A percentile compares a stretch with the other conserved stretches of the same genome.
Conservation (phyloP, 2,888 invertebrate species). For the Agrotis segetum region DNA sequence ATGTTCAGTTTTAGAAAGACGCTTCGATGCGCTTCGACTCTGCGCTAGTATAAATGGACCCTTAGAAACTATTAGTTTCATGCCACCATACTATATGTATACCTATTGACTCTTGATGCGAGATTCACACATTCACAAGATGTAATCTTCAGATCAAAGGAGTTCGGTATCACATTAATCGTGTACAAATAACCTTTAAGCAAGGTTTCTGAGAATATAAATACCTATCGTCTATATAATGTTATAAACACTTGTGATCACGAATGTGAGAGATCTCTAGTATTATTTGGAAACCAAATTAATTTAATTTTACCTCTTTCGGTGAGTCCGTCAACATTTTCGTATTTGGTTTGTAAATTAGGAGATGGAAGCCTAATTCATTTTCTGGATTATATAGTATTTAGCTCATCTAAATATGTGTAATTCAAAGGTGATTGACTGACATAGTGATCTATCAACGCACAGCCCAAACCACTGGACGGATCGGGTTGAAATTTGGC, state of each 20-base stretch:
- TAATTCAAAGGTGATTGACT: too few relatives aligned
- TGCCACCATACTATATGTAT: neutral
- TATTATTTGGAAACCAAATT: conserved; percentile 1
- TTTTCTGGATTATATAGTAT: too few relatives aligned
- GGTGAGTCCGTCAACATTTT: neutral
- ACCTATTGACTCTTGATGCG: conserved; percentile 9
- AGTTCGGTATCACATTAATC: conserved; percentile 39
- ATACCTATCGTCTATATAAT: conserved; percentile 16
- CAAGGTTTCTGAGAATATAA: conserved; percentile 38
- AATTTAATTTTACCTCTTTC: neutral
- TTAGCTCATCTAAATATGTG: too few relatives aligned
- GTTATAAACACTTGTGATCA: conserved; percentile 4
- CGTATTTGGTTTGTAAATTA: too few relatives aligned
- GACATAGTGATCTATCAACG: too few relatives aligned
- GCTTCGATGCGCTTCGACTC: too few relatives aligned
- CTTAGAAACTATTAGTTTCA: neutral
- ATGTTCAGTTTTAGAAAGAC: too few relatives aligned
- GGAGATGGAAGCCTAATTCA: too few relatives aligned
- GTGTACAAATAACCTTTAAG: conserved; percentile 54
- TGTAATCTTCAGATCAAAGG: conserved; percentile 43
- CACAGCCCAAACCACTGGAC: too few relatives aligned
- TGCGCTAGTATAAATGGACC: too few relatives aligned
- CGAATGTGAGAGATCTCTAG: neutral
- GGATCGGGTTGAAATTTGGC: too few relatives aligned
- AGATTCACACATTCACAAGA: conserved; percentile 45